phyloP scores from a whole-genome alignment of 1,140 invertebrate genomes.

The Diorhabda carinulata region DNA sequence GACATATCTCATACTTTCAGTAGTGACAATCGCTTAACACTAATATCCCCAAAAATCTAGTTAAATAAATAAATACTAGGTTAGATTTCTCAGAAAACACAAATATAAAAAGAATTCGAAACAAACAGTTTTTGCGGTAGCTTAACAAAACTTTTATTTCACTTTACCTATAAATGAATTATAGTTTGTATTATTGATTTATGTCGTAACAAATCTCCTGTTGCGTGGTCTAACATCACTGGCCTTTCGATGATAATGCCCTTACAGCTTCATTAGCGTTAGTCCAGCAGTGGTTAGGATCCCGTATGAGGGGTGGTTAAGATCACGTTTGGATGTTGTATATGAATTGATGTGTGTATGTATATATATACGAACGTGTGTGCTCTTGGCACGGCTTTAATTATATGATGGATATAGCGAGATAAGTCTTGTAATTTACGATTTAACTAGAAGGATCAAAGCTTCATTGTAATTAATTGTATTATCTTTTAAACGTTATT shows the following conservation, averaged over 20 bases:
- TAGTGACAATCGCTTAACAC: too few species aligned
- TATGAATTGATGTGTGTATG: slow-evolving; percentile 6
- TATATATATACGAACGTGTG: slow-evolving; percentile 13
- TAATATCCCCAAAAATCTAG: too few species aligned
- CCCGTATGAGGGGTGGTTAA: background rate
- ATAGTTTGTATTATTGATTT: too few species aligned
- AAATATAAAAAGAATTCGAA: too few species aligned
- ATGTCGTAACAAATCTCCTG: too few species aligned
- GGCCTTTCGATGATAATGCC: slow-evolving; percentile 13
- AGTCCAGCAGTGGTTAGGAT: slow-evolving; percentile 1
- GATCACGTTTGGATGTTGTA: background rate
- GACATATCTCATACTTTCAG: too few species aligned
- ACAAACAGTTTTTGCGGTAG: too few species aligned
- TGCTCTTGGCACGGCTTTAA: slow-evolving; percentile 15
- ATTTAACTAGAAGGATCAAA: background rate
- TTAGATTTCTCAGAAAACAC: too few species aligned
- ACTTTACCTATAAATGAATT: too few species aligned
- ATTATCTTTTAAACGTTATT: too few species aligned
- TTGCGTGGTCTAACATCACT: background rate
- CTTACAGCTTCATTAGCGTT: slow-evolving; percentile 12
- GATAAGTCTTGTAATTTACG: background rate
- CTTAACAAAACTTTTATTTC: too few species aligned
- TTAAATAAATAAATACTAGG: too few species aligned
- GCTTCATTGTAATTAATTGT: background rate
- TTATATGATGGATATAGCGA: slow-evolving; percentile 14